Percentiles rank a stretch among this genome's conserved stretches.
phyloP scores from a whole-genome alignment of 2,113 vertebrate species.

The Eudyptes chrysolophus region DNA sequence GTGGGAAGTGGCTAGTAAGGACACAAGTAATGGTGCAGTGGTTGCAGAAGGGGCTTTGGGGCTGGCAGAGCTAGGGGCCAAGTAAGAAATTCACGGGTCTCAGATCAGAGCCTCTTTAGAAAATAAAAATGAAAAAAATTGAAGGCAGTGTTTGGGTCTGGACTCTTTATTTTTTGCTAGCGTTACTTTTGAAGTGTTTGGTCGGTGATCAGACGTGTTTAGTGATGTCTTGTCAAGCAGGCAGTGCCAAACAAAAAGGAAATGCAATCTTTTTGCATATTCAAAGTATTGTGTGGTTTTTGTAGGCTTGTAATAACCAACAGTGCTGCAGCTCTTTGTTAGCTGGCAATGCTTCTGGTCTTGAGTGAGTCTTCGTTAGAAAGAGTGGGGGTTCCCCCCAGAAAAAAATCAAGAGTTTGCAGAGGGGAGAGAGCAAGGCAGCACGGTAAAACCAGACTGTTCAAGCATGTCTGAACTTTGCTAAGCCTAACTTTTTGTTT shows the following conservation, averaged over 20 bases:
- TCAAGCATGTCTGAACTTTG: not conserved
- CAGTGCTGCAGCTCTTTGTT: not conserved
- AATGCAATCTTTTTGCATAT: not conserved
- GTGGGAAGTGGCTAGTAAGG: not conserved
- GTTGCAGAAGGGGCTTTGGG: not conserved
- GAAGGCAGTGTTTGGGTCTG: not conserved
- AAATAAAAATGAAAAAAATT: not conserved
- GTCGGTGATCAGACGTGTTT: not conserved
- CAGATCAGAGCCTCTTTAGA: not conserved
- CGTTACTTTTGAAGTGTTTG: not conserved
- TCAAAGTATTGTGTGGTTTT: not conserved
- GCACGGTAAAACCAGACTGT: not conserved
- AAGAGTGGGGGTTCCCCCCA: not conserved
- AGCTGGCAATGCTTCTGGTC: not conserved
- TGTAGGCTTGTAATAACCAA: not conserved
- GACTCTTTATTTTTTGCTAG: not conserved
- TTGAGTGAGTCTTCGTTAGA: not conserved
- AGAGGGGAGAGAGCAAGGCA: not conserved
- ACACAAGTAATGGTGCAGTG: fast-evolving
- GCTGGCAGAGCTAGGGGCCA: not conserved
- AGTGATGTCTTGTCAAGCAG: not conserved
- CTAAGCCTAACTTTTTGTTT: not conserved
- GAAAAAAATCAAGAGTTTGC: not conserved
- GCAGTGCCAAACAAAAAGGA: not conserved
- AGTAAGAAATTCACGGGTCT: not conserved